Evolutionary conservation across 2,113 vertebrate species (phyloP), one percentile per base, ranked within the genome.

Genomic region (Ceuthmochares aereus): DNA sequence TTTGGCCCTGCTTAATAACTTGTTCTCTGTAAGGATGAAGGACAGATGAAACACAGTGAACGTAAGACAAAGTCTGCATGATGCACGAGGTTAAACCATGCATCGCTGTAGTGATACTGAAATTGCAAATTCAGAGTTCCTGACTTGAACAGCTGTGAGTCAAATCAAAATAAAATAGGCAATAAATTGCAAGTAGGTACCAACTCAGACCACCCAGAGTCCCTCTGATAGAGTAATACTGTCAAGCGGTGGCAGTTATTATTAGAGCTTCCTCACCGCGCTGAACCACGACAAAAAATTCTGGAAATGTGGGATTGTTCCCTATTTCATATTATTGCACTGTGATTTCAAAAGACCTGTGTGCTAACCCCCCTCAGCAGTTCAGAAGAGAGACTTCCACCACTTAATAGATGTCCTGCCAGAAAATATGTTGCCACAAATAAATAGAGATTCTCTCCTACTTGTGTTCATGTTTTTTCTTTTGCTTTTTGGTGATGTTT

Each of bases 61-160:
- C 1, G 9, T 36, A 47, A 34, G 21, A 8, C 43, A 32, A 59
- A 77, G 10, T 15, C 55, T 74, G n/a, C 7, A 1, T 37, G 56
- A 36, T 0, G 0, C 47, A 64, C 12, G 17, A 49, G 17, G 40
- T 7, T 23, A 47, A 62, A 32, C 26, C 1, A 4, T 30, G 49
- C 23, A 43, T 45, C 67, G 66, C 73, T 58, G 52, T 47, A 56
- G 32, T 14, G 68, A 34, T 6, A 34, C 63, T 23, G 55, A 89
- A 94, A 96, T n/a, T 85, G 80, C 42, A 83, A 32, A 91, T 85
- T 76, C 79, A 37, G 78, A 80, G n/a, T 34, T 25, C 36, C 52
- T 8, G 6, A 58, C 52, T 94, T 17, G 64, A 54, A 69, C 45
- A 92, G 84, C 72, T 87, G 63, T 51, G 73, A 76, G 60, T 49